Conservation (phyloP, 2,113 vertebrate species). For the Oreocharis arfaki region DNA sequence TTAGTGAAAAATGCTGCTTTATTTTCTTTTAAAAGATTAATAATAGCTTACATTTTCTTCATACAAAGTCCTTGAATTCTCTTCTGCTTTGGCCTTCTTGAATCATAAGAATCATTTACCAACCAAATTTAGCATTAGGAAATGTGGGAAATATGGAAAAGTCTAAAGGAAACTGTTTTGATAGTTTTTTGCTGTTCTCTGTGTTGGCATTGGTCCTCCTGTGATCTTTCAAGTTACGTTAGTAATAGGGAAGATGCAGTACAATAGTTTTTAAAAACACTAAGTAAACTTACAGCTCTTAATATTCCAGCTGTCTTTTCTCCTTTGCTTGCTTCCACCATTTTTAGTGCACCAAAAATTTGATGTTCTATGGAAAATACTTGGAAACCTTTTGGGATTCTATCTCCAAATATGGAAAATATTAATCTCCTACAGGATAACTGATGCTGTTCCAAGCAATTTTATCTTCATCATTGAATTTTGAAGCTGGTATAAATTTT, state of each 20-base stretch:
- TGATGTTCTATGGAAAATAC: background rate
- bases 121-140: background rate
- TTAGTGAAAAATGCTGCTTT: background rate
- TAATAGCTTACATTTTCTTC: background rate
- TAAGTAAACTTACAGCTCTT: background rate
- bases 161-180: background rate
- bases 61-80: background rate
- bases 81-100: background rate
- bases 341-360: background rate
- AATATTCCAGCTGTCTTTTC: background rate
- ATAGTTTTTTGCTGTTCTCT: background rate
- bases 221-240: background rate
- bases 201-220: background rate
- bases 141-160: background rate
- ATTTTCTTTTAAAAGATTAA: background rate
- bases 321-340: background rate
- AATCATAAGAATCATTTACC: background rate
- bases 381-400: background rate
- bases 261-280: accelerated
- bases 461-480: background rate
- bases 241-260: background rate
- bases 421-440: background rate
- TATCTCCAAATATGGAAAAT: background rate
- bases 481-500: background rate
- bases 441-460: background rate